Evolutionary conservation across 2,797 vertebrate species (phyloP).

Genomic region (Oreonectes daqikongensis): DNA sequence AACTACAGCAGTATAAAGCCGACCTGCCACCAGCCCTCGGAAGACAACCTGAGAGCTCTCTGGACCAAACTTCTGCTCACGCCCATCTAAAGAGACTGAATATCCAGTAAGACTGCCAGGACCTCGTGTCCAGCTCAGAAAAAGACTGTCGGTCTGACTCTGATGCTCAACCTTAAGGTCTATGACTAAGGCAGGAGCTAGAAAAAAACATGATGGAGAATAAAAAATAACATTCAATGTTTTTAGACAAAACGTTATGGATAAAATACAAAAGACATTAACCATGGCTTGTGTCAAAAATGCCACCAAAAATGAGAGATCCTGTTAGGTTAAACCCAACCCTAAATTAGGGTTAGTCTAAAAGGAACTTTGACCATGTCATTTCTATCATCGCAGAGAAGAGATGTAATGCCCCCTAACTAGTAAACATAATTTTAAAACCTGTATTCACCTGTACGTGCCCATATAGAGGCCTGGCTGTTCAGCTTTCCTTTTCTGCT

Average conservation of each 20-base stretch:
- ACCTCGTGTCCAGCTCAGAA: slow-evolving; percentile 83
- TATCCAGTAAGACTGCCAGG: slow-evolving; percentile 80
- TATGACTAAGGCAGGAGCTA: slow-evolving; percentile 82
- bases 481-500: slow-evolving; percentile 87
- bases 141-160: slow-evolving; percentile 73
- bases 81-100: slow-evolving; percentile 73
- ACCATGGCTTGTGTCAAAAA: no score
- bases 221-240: no score
- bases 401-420: no score
- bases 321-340: no score
- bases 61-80: slow-evolving; percentile 70
- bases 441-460: slow-evolving; percentile 83
- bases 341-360: no score
- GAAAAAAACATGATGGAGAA: no score
- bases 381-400: no score
- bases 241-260: no score
- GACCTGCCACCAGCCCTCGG: slow-evolving; percentile 79
- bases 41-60: slow-evolving; percentile 73
- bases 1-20: slow-evolving; percentile 80
- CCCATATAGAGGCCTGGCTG: slow-evolving; percentile 82
- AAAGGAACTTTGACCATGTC: no score
- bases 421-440: not conserved
- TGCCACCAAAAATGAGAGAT: no score
- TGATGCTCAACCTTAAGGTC: slow-evolving; percentile 71
- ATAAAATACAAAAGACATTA: no score